phyloP scores from a whole-genome alignment of 2,113 vertebrate genomes.

The Chelonoidis abingdonii region DNA sequence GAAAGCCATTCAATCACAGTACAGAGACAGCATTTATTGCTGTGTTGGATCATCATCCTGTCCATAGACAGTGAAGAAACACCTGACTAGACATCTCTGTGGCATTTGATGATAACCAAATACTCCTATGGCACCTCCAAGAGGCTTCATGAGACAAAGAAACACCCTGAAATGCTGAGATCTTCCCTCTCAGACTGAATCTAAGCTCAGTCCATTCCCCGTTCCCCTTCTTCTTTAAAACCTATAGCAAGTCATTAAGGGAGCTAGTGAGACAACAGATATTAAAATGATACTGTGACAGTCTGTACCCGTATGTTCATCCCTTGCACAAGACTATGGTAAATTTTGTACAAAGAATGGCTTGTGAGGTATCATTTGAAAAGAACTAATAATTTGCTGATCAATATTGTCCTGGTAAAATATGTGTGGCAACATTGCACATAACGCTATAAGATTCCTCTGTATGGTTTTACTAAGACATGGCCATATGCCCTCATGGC shows the following conservation, averaged over 20 bases:
- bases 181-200: neutral
- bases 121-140: too few relatives aligned
- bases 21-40: neutral
- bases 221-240: neutral
- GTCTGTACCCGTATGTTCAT: neutral
- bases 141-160: neutral
- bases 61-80: neutral
- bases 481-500: neutral
- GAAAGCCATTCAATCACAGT: neutral
- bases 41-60: neutral
- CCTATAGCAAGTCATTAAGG: neutral
- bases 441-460: neutral
- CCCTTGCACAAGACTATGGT: too few relatives aligned
- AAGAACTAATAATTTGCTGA: too few relatives aligned
- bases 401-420: neutral
- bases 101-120: neutral
- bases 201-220: neutral
- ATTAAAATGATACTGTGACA: rapidly evolving
- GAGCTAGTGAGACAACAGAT: neutral
- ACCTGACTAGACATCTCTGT: neutral
- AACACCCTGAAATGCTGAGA: neutral
- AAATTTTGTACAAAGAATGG: too few relatives aligned
- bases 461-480: neutral
- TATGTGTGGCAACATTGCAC: neutral
- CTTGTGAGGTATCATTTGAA: neutral